phyloP scores from a whole-genome alignment of 92 coral and sea anemone species.

The Pocillopora meandrina region DNA sequence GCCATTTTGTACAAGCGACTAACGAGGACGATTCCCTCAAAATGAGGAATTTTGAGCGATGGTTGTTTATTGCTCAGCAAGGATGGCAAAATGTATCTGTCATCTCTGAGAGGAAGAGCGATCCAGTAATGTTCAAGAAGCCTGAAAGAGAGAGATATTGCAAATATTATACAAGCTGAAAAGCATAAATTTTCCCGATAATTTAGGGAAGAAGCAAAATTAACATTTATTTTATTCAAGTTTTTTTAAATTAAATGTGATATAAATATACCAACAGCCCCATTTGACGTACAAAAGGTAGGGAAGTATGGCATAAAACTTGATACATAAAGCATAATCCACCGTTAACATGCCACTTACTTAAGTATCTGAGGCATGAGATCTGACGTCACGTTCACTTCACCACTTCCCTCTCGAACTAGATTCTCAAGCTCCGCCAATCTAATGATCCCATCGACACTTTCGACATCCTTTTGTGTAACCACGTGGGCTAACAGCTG shows the following conservation, averaged over 20 bases:
- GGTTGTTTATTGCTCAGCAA: slow-evolving; percentile 51
- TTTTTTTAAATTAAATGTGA: no score
- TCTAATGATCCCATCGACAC: slow-evolving; percentile 60
- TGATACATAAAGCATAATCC: no score
- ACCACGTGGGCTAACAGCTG: slow-evolving; percentile 73
- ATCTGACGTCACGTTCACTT: slow-evolving; percentile 41
- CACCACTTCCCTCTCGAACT: slow-evolving; percentile 55
- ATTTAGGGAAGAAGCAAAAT: no score
- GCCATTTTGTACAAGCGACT: slow-evolving; percentile 84
- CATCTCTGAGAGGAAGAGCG: slow-evolving; percentile 66
- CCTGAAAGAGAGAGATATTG: slow-evolving; percentile 29
- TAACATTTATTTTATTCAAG: no score
- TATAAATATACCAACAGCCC: no score
- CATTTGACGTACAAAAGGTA: no score
- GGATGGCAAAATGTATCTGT: slow-evolving; percentile 75
- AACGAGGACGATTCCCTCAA: slow-evolving; percentile 30
- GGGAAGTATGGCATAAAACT: no score
- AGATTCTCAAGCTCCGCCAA: slow-evolving; percentile 57
- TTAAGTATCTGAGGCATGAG: slow-evolving; percentile 76
- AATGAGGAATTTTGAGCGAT: slow-evolving; percentile 47
- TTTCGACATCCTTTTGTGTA: slow-evolving; percentile 40
- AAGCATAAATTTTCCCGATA: no score
- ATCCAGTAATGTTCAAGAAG: slow-evolving; percentile 82
- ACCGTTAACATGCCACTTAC: slow-evolving; percentile 34
- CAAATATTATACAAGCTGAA: background rate